Percentiles rank a stretch among this genome's conserved stretches.
phyloP scores from a whole-genome alignment of 1,140 invertebrate species.

The Pectinophora gossypiella region DNA sequence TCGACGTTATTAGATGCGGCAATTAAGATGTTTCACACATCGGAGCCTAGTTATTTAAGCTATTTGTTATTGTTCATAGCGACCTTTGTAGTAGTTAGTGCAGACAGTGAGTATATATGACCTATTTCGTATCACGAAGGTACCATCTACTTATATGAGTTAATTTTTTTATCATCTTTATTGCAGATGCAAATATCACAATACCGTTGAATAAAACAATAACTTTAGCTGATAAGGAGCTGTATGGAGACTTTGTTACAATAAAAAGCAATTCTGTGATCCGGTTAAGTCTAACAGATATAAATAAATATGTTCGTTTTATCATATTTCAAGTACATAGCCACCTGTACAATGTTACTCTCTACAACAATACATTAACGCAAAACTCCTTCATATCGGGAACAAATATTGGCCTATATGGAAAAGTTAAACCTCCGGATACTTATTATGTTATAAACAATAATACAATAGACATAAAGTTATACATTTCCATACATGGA shows the following conservation, averaged over 20 bases:
- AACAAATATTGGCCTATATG: slow-evolving; percentile 79
- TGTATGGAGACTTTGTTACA: slow-evolving; percentile 42
- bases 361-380: slow-evolving; percentile 72
- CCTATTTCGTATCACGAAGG: too few relatives aligned
- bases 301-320: slow-evolving; percentile 73
- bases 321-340: slow-evolving; percentile 82
- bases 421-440: slow-evolving; percentile 35
- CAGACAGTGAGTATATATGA: too few relatives aligned
- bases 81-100: too few relatives aligned
- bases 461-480: slow-evolving; percentile 54
- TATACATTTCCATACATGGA: slow-evolving; percentile 74
- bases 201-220: slow-evolving; percentile 47
- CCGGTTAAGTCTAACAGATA: slow-evolving; percentile 59
- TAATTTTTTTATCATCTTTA: too few relatives aligned
- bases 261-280: slow-evolving; percentile 40
- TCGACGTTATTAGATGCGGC: too few relatives aligned
- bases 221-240: slow-evolving; percentile 39
- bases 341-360: slow-evolving; percentile 76
- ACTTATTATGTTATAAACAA: slow-evolving; percentile 56
- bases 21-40: too few relatives aligned
- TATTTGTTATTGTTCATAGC: too few relatives aligned
- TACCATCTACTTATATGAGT: too few relatives aligned
- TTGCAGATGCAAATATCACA: slow-evolving; percentile 57
- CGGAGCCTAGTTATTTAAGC: too few relatives aligned
- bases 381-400: slow-evolving; percentile 66